Base-by-base conservation (phyloP, 1,140 invertebrate species). In the Meloidogyne exigua region DNA sequence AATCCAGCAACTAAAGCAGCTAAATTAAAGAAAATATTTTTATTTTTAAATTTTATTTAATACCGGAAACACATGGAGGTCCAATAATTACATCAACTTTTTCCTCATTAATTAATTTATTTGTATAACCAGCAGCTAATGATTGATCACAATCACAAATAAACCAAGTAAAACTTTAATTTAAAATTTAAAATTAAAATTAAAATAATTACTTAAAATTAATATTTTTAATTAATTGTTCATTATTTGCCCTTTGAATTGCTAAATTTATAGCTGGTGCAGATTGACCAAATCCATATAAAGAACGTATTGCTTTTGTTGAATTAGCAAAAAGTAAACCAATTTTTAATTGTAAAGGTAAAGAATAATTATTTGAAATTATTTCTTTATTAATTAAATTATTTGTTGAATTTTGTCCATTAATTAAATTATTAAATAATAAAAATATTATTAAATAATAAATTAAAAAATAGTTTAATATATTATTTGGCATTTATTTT, bases 61-160 rank as follows among this genome's bases (percentile, higher is more conserved):
- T 76, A 76, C 71, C 1, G n/a, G 39, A 28, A 49, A 76, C 71
- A 77, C 78, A 79, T 0, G 78, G 78, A 25, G 77, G 77, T 13
- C 79, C 78, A 80, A 79, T 80, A 21, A 81, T 21, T 4, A 66
- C 80, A 68, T 84, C 82, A 12, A 81, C 77, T 9, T 81, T 36
- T 39, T 84, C n/a, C 1, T 83, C 36, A 12, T 32, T 15, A 49
- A 81, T 82, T 36, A 81, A 36, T 49, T 81, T 32, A 36, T 68
- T 80, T 13, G 78, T 39, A 67, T 75, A 84, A 4, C 80, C 82
- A 13, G 78, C 39, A 15, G 77, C 79, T 18, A 66, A 73, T 2
- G 72, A 69, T 25, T 75, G 76, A 9, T 70, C 70, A 42, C 80
- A 81, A 36, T 81, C 69, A 39, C 79, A 69, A 12, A 13, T 28